phyloP scores from a whole-genome alignment of 2,888 invertebrate species.

The Acleris cristana region DNA sequence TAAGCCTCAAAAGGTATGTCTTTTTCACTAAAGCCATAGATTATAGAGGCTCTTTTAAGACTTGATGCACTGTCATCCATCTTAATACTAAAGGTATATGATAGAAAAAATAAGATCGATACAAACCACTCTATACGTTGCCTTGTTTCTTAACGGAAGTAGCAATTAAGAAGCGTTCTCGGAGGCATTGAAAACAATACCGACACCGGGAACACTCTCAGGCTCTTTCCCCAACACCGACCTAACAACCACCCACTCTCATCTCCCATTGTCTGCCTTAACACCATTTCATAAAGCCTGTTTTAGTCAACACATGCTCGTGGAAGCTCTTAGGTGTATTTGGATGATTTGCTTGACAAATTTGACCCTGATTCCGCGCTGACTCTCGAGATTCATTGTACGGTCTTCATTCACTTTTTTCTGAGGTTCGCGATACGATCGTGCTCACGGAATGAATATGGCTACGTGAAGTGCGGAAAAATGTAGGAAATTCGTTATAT shows the following conservation, averaged over 20 bases:
- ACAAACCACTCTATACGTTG: constrained; percentile 50
- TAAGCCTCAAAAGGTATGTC: too few relatives aligned
- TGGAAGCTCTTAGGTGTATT: constrained; percentile 55
- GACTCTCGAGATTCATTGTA: constrained; percentile 70
- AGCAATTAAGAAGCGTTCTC: constrained; percentile 69
- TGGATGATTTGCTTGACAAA: constrained; percentile 72
- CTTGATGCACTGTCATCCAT: too few relatives aligned
- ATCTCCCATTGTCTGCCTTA: constrained; percentile 40
- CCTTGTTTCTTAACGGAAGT: constrained; percentile 67
- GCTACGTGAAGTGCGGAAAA: constrained; percentile 29
- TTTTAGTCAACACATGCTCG: constrained; percentile 36
- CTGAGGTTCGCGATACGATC: constrained; percentile 54
- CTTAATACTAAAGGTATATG: too few relatives aligned
- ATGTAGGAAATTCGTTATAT: background rate
- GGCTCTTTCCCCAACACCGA: constrained; percentile 62
- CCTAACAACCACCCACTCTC: constrained; percentile 41
- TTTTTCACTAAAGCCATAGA: too few relatives aligned
- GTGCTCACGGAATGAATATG: constrained; percentile 40
- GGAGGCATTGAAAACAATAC: constrained; percentile 74
- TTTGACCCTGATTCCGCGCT: constrained; percentile 76
- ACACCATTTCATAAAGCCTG: constrained; percentile 34
- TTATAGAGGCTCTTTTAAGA: too few relatives aligned
- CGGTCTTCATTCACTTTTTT: constrained; percentile 75
- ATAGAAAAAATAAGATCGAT: too few relatives aligned
- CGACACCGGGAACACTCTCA: constrained; percentile 72